phyloP scores from a whole-genome alignment of 2,113 vertebrate genomes.

The Corythornis cristatus region DNA sequence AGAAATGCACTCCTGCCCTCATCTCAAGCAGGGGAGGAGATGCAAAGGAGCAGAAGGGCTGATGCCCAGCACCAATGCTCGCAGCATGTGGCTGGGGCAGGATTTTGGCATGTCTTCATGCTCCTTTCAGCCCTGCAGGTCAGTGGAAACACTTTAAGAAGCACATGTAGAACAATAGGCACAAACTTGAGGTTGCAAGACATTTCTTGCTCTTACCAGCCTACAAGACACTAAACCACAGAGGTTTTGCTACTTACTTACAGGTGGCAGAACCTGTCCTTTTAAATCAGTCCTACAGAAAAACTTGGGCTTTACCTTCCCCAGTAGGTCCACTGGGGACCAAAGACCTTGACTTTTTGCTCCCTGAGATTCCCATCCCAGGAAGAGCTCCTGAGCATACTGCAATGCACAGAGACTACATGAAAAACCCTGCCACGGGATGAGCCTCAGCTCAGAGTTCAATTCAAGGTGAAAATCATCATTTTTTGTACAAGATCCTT shows the following conservation, averaged over 20 bases:
- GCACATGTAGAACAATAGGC: neutral
- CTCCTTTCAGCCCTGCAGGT: neutral
- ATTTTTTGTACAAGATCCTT: conserved; percentile 11
- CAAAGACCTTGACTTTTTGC: neutral
- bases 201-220: neutral
- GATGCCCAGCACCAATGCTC: neutral
- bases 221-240: neutral
- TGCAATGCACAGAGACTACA: neutral
- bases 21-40: too few relatives aligned
- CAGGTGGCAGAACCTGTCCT: neutral
- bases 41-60: neutral
- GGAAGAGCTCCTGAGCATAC: neutral
- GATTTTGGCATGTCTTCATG: neutral
- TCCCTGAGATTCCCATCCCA: neutral
- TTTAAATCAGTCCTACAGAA: neutral
- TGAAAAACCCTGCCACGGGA: neutral
- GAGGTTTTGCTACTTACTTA: neutral
- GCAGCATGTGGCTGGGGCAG: neutral
- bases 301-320: neutral
- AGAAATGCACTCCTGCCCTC: neutral
- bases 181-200: neutral
- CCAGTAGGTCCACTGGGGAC: neutral
- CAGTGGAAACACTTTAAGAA: neutral
- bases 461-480: neutral
- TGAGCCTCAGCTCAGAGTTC: neutral